phyloP scores from a whole-genome alignment of 2,797 vertebrate species.

The Oceanodroma leucorhoa region DNA sequence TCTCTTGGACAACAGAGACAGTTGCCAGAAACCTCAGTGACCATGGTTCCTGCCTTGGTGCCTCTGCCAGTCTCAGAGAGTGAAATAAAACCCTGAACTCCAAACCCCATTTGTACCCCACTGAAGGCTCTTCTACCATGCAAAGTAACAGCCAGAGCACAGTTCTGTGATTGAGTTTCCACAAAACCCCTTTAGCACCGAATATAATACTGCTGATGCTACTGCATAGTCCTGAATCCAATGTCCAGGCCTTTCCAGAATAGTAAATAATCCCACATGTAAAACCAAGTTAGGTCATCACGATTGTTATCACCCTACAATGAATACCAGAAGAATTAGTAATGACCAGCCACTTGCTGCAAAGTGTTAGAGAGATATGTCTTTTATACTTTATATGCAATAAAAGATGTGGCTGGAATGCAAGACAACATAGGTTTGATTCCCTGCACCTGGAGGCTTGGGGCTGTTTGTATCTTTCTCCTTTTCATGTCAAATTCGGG shows the following conservation, averaged over 20 bases:
- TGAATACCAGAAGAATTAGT: not conserved
- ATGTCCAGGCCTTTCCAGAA: not conserved
- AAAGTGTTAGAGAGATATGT: not conserved
- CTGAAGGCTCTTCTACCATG: not conserved
- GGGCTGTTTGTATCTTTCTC: not conserved
- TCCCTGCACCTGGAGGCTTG: conserved; percentile 17
- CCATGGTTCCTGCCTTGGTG: not conserved
- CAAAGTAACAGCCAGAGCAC: not conserved
- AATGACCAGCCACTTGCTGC: not conserved
- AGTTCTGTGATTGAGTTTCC: not conserved
- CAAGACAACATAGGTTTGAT: not conserved
- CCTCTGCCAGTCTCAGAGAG: not conserved
- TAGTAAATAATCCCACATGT: not conserved
- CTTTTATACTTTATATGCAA: not conserved
- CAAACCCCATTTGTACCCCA: not conserved
- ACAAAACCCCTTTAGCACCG: not conserved
- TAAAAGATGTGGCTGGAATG: conserved; percentile 15
- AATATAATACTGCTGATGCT: not conserved
- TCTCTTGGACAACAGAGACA: not conserved
- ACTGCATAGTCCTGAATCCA: not conserved
- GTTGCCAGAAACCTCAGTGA: not conserved
- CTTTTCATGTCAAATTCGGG: not conserved
- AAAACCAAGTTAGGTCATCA: not conserved
- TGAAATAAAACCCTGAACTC: not conserved
- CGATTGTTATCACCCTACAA: not conserved